Conservation (phyloP, 2,113 vertebrate genomes). For the Anoura caudifer region DNA sequence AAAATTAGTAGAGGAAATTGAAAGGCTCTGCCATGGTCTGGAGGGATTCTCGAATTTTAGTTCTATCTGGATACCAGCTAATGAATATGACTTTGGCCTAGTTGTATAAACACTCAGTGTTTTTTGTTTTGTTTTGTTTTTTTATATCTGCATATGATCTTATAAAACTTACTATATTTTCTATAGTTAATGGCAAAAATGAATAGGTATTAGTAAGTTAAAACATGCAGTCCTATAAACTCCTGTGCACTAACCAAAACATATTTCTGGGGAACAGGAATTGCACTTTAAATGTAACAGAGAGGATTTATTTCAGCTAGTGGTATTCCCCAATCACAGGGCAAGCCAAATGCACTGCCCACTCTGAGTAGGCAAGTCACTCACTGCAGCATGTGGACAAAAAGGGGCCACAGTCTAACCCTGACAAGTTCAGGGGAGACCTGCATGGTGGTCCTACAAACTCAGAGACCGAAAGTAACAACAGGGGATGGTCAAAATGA, state of each 20-base stretch:
- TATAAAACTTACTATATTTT: neutral
- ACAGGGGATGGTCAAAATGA: neutral
- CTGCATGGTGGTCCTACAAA: too few species aligned
- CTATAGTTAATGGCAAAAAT: neutral
- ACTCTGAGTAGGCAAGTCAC: neutral
- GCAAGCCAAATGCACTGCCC: neutral
- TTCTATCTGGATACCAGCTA: neutral
- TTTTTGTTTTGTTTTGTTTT: neutral
- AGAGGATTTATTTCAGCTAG: neutral
- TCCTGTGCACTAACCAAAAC: neutral
- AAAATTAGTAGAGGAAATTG: neutral
- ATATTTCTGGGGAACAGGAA: neutral
- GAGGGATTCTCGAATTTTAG: neutral
- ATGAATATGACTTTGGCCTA: neutral
- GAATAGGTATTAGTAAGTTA: neutral
- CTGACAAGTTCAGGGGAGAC: neutral
- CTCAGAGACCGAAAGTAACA: neutral
- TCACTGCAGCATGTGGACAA: neutral
- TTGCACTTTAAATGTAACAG: neutral
- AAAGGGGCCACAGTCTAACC: neutral
- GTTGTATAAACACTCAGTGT: neutral
- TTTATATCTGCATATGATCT: neutral
- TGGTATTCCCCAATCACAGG: neutral
- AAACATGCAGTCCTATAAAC: neutral
- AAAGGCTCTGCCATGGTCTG: neutral